Evolutionary conservation across 2,113 vertebrate species (phyloP).

Genomic region (Catharus fuscescens): DNA sequence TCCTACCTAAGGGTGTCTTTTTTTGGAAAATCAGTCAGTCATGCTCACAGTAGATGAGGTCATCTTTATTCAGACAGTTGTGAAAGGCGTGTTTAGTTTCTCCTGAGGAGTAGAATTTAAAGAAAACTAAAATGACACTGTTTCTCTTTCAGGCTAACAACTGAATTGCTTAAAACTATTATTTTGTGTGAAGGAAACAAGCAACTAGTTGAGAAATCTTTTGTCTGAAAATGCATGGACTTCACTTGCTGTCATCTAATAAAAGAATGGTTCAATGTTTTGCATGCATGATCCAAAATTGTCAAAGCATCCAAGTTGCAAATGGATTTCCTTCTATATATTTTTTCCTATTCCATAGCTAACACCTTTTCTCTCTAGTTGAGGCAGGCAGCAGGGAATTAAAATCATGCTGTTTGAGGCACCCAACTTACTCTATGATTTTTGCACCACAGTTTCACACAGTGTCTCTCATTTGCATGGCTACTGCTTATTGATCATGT

Average conservation of each 20-base stretch:
- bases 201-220: slow-evolving; percentile 60
- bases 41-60: slow-evolving; percentile 51
- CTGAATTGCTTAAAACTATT: slow-evolving; percentile 52
- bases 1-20: slow-evolving; percentile 61
- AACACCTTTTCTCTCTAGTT: slow-evolving; percentile 16
- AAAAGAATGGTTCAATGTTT: slow-evolving; percentile 73
- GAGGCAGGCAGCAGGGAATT: slow-evolving; percentile 24
- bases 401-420: slow-evolving; percentile 2
- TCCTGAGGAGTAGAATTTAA: slow-evolving; percentile 44
- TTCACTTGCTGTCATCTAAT: slow-evolving; percentile 70
- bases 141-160: slow-evolving; percentile 54
- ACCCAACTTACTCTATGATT: neutral
- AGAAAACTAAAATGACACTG: slow-evolving; percentile 42
- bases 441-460: slow-evolving; percentile 23
- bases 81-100: slow-evolving; percentile 54
- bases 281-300: slow-evolving; percentile 85
- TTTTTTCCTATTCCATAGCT: slow-evolving; percentile 58
- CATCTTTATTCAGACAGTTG: slow-evolving; percentile 44
- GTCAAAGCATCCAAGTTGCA: slow-evolving; percentile 79
- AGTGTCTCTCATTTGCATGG: slow-evolving; percentile 36
- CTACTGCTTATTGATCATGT: slow-evolving; percentile 11
- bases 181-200: slow-evolving; percentile 59
- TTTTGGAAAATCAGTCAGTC: slow-evolving; percentile 53
- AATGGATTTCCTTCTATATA: slow-evolving; percentile 62
- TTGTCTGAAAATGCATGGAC: slow-evolving; percentile 71